Evolutionary conservation across 2,113 vertebrate species (phyloP).

Genomic region (Syrmaticus mikado): DNA sequence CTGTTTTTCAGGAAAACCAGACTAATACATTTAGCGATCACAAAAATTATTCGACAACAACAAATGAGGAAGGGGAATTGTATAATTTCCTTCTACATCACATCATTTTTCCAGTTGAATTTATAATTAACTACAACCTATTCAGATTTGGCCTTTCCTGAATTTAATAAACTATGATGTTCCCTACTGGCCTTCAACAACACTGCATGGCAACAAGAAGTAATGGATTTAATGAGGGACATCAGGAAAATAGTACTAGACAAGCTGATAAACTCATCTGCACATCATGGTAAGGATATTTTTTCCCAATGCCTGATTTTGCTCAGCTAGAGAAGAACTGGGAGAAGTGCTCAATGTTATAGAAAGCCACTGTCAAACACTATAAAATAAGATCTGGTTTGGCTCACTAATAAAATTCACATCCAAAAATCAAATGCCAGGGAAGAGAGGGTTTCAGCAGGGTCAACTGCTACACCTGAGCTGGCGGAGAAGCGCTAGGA

Average conservation of each 20-base stretch:
- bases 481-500: slow-evolving; percentile 16
- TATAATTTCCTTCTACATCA: not conserved
- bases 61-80: not conserved
- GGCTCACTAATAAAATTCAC: not conserved
- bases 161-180: not conserved
- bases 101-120: slow-evolving; percentile 29
- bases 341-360: not conserved
- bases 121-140: slow-evolving; percentile 53
- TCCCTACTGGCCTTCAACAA: slow-evolving; percentile 40
- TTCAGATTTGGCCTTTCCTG: slow-evolving; percentile 48
- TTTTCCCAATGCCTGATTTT: not conserved
- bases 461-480: slow-evolving; percentile 30
- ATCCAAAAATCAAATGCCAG: not conserved
- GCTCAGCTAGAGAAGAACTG: not conserved
- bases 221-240: not conserved
- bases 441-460: not conserved
- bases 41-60: not conserved
- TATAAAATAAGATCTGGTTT: not conserved
- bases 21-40: not conserved
- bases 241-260: not conserved
- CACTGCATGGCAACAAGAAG: not conserved
- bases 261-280: not conserved
- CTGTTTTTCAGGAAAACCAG: not conserved
- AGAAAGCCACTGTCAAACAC: not conserved
- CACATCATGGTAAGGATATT: not conserved